Conservation (phyloP, 2,113 vertebrate genomes). For the Anas platyrhynchos region DNA sequence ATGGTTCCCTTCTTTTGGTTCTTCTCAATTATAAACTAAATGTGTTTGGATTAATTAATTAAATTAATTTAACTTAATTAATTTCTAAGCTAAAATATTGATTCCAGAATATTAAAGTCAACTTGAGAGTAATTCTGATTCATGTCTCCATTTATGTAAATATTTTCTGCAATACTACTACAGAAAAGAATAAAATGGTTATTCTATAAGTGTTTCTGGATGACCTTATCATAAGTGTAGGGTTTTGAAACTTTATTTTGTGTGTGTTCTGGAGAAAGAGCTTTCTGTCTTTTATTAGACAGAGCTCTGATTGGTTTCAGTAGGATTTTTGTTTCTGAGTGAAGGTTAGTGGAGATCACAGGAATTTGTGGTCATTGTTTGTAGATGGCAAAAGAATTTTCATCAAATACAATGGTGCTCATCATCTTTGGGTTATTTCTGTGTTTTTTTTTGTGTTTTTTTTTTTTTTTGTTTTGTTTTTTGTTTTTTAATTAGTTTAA, state of each 20-base stretch:
- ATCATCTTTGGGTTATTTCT: neutral
- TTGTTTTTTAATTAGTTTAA: neutral
- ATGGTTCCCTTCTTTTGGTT: neutral
- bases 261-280: neutral
- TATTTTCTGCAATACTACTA: neutral
- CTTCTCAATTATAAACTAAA: constrained; percentile 20
- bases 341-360: neutral
- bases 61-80: constrained; percentile 3
- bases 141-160: neutral
- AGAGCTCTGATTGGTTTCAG: neutral
- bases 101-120: constrained; percentile 25
- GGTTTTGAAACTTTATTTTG: neutral
- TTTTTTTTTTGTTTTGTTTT: no score
- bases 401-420: rapidly evolving
- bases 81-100: constrained; percentile 41
- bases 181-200: neutral
- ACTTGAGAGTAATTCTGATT: constrained; percentile 20
- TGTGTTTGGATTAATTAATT: constrained; percentile 7
- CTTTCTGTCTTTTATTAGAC: neutral
- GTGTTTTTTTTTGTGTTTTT: no score
- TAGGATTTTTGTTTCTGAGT: neutral
- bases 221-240: neutral
- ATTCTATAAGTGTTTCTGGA: neutral
- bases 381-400: neutral
- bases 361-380: neutral